A percentile compares a stretch with the other conserved stretches of the same genome.
Conservation (phyloP, 2,797 vertebrate genomes). For the Sebastes minor region DNA sequence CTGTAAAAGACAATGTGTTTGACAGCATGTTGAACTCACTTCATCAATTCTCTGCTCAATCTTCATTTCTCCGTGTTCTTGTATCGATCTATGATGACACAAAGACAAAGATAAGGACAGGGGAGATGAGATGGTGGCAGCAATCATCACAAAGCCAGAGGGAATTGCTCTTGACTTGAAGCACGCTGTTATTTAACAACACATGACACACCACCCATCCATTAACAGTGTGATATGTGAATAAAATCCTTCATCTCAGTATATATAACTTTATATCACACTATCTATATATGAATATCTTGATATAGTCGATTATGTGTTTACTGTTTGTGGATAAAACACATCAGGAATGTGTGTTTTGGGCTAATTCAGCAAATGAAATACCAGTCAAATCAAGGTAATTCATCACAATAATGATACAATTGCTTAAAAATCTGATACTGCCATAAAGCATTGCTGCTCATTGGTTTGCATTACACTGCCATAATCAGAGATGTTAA, state of each 20-base stretch:
- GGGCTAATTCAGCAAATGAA: not conserved
- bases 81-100: constrained; percentile 86
- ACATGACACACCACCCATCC: not conserved
- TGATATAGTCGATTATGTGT: not conserved
- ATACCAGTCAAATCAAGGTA: not conserved
- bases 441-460: not conserved
- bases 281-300: not conserved
- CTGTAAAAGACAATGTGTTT: not conserved
- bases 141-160: constrained; percentile 12
- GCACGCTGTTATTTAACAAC: not conserved
- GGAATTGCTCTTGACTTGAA: not conserved
- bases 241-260: not conserved
- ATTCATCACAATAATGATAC: not conserved
- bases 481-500: not conserved
- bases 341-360: not conserved
- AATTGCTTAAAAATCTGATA: not conserved
- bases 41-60: constrained; percentile 95
- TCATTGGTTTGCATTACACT: not conserved
- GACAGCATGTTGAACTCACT: constrained; percentile 80
- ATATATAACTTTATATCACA: not conserved
- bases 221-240: not conserved
- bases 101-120: not conserved
- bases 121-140: not conserved
- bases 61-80: constrained; percentile 92
- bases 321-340: not conserved